phyloP scores from a whole-genome alignment of 2,888 invertebrate species.

The Tromatobia lineatoria region DNA sequence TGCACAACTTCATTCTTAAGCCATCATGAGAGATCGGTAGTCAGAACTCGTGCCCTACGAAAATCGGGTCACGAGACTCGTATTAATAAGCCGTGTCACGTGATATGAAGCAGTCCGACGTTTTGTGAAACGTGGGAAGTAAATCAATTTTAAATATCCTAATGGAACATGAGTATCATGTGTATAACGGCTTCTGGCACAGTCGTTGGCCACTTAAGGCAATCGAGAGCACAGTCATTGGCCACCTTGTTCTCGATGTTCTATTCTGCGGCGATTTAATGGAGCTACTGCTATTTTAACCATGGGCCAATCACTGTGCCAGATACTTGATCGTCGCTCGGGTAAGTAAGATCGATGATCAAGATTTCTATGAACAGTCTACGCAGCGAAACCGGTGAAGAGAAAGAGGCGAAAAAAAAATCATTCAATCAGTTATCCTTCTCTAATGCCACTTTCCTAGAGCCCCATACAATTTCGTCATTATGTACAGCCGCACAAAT shows the following conservation, averaged over 20 bases:
- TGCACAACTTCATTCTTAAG: neutral
- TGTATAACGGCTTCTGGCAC: neutral
- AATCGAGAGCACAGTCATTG: neutral
- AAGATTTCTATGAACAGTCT: conserved; percentile 15
- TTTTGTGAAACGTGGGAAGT: conserved; percentile 11
- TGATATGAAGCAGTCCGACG: neutral
- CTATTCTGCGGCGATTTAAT: neutral
- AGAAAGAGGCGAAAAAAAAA: conserved; percentile 13
- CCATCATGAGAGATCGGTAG: neutral
- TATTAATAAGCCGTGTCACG: neutral
- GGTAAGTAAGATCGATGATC: conserved; percentile 41
- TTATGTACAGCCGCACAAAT: conserved; percentile 48
- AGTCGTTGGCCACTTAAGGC: neutral
- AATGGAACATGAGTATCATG: neutral
- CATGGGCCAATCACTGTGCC: neutral
- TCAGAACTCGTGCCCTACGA: neutral
- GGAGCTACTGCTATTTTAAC: neutral
- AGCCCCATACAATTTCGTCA: conserved; percentile 51
- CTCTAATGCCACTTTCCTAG: conserved; percentile 31
- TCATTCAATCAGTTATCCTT: conserved; percentile 26
- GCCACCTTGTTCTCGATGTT: neutral
- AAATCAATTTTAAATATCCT: conserved; percentile 19
- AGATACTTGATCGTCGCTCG: neutral
- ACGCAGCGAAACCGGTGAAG: neutral
- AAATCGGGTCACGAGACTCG: conserved; percentile 4